Base-by-base conservation (phyloP, 2,113 vertebrate genomes). In the Gopherus evgoodei region DNA sequence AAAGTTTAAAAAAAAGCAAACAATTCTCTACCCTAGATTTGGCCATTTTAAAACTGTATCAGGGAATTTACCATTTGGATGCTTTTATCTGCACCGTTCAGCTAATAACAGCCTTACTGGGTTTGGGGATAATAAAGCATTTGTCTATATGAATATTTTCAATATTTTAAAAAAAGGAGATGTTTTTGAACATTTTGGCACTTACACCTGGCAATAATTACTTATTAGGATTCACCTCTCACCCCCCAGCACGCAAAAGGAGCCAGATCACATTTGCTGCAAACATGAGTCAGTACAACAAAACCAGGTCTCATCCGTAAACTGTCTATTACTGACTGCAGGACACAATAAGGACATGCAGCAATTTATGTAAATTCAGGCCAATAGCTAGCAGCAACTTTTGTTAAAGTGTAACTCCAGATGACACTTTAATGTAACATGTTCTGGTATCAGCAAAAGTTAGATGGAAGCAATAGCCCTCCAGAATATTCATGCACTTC, bases 131-230 rank as follows among this genome's bases (percentile, higher is more conserved):
- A 76, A 7, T 90, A 80, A 94, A 76, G 57, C 24, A 72, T 72
- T 72, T 72, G 65, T 38, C 35, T 22, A 72, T 22, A 72, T 38
- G 38, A 22, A 22, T 38, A 72, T 38, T 72, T 22, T 72, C n/a
- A 22, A 72, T 72, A 10, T 4, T 69, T 94, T 16, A 49, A 90
- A 50, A 7, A 25, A 44, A 94, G 91, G 2, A 90, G 16, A 80
- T 76, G 65, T 8, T 19, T 52, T 49, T 82, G 59, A 93, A 84
- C 52, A 86, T 24, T 56, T 92, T 96, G 90, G 78, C 11, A 92
- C 31, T 47, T 94, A 79, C 88, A 96, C 92, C 83, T 93, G 65
- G 83, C 92, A 96, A 75, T 87, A 94, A 85, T 35, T 79, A 82
- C 83, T 92, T 79, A 38, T 72, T 72, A 22, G 35, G 65, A 38